Conservation (phyloP, 2,113 vertebrate species). For the Ornithorhynchus anatinus region DNA sequence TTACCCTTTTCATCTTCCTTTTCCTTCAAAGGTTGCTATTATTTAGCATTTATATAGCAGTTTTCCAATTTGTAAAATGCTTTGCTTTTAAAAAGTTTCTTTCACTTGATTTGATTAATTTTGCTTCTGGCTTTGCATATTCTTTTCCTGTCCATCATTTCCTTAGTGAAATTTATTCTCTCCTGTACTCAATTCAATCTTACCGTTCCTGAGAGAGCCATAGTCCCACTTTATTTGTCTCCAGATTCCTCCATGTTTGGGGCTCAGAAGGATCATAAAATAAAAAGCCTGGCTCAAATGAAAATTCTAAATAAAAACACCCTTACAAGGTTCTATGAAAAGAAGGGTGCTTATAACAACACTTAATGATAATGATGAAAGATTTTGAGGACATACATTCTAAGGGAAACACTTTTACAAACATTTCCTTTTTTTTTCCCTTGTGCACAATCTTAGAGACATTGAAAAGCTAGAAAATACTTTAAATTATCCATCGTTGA, state of each 20-base stretch:
- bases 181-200: slow-evolving; percentile 31
- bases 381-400: not conserved
- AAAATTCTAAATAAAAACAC: not conserved
- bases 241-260: slow-evolving; percentile 30
- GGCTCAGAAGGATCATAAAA: slow-evolving; percentile 3
- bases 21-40: not conserved
- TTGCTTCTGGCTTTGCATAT: slow-evolving; percentile 40
- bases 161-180: slow-evolving; percentile 18
- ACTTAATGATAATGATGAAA: not conserved
- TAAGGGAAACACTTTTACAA: not conserved
- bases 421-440: not conserved
- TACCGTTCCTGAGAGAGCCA: not conserved
- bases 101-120: slow-evolving; percentile 12
- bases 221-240: slow-evolving; percentile 54
- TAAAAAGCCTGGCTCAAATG: not conserved
- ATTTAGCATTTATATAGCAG: not conserved
- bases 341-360: not conserved
- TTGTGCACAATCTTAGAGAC: not conserved
- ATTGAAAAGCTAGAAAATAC: not conserved
- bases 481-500: not conserved
- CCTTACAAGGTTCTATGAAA: not conserved
- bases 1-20: too few relatives aligned
- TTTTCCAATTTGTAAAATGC: not conserved
- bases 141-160: slow-evolving; percentile 34
- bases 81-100: slow-evolving; percentile 31